These are phyloP conservation scores for Calonectris borealis DNA, from an alignment of 2,113 vertebrate genomes.

Conservation along the genomic window DNA sequence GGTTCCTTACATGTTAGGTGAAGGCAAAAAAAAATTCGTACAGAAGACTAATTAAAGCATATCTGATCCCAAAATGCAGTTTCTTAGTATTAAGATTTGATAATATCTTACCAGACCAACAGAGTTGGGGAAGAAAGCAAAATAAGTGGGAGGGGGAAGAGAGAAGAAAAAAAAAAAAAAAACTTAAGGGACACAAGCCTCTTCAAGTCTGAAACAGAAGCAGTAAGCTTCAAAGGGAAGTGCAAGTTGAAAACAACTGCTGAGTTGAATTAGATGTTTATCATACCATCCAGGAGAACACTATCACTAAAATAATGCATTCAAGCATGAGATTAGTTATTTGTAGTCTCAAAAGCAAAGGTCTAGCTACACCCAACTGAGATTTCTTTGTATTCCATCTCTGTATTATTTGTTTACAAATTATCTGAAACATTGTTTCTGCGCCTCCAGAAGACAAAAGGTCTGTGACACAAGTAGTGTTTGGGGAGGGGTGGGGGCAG, in stretches of 20 bases:
- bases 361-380: slow-evolving; percentile 26
- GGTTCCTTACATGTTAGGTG: not conserved
- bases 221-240: slow-evolving; percentile 17
- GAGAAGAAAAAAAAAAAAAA: not conserved
- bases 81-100: not conserved
- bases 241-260: not conserved
- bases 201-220: not conserved
- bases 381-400: slow-evolving; percentile 18
- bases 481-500: slow-evolving; percentile 15
- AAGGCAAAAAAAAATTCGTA: not conserved
- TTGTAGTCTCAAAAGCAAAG: slow-evolving; percentile 11
- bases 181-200: not conserved
- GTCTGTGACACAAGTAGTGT: slow-evolving; percentile 60
- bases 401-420: slow-evolving; percentile 41
- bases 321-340: not conserved
- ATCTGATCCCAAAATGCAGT: not conserved
- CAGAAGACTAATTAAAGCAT: not conserved
- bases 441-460: slow-evolving; percentile 65
- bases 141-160: not conserved
- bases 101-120: not conserved
- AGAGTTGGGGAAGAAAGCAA: not conserved
- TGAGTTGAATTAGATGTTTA: not conserved
- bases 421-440: slow-evolving; percentile 4
- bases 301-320: not conserved
- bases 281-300: not conserved